Conservation (phyloP, 2,797 vertebrate genomes). For the Melanotaenia parkinsoni region DNA sequence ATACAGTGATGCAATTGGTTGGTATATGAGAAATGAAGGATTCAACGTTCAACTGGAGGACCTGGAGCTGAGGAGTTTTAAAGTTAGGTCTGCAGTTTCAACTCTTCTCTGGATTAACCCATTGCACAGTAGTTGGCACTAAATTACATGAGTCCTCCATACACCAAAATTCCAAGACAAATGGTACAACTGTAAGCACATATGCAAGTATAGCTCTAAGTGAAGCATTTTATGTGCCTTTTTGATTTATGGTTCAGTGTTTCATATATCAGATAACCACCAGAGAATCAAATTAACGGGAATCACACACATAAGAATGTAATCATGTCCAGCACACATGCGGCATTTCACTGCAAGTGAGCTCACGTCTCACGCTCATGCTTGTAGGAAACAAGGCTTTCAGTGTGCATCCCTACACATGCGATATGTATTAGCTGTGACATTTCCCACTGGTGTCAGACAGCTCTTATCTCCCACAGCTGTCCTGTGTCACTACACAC, state of each 20-base stretch:
- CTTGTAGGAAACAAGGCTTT: constrained; percentile 43
- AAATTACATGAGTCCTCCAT: constrained; percentile 4
- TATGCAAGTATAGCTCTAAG: background rate
- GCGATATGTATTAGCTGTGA: constrained; percentile 70
- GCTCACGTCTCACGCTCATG: constrained; percentile 41
- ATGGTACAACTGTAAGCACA: constrained; percentile 12
- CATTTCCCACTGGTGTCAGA: constrained; percentile 66
- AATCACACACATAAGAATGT: constrained; percentile 17
- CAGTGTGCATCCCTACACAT: constrained; percentile 60
- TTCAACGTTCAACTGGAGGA: background rate
- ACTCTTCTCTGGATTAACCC: background rate
- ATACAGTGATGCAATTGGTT: background rate
- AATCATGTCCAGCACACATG: constrained; percentile 38
- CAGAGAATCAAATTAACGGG: constrained; percentile 5
- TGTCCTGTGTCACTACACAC: constrained; percentile 64
- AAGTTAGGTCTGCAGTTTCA: background rate
- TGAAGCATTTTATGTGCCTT: constrained; percentile 15
- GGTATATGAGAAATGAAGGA: background rate
- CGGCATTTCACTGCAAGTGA: constrained; percentile 44
- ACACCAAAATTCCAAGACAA: constrained; percentile 2
- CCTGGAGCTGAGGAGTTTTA: background rate
- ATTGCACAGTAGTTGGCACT: background rate
- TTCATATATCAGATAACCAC: constrained; percentile 26
- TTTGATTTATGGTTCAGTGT: constrained; percentile 18
- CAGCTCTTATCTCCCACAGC: constrained; percentile 73